Base-by-base conservation (phyloP, 37 sponge, comb jelly and placozoan species). In the Crambe crambe region DNA sequence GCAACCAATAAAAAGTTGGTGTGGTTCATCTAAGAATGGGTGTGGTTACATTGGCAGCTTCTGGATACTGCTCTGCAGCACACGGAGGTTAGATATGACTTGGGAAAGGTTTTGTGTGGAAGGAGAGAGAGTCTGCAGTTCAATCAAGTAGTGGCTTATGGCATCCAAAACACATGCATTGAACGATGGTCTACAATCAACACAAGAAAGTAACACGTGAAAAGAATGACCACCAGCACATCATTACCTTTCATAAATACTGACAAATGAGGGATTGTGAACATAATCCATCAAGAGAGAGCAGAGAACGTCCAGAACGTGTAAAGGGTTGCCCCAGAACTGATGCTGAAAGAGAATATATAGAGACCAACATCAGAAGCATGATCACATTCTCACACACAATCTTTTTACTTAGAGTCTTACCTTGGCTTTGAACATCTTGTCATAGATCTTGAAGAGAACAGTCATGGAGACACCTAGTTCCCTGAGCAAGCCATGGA, bases 361-460 rank as follows among this genome's bases (percentile, higher is more conserved):
- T n/a, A n/a, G n/a, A n/a, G n/a, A n/a, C n/a, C n/a, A n/a, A n/a
- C n/a, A n/a, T n/a, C n/a, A n/a, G n/a, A n/a, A 25, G 20, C 40
- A 2, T 29, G 40, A 36, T 25, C 37, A 3, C 10, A 30, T 71
- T 22, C 29, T 69, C 17, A 40, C 71, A 68, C 42, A 73, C 76
- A 69, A n/a, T 21, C 59, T 18, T 3, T 22, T 22, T 22, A 60
- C 23, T 5, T 22, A 60, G n/a, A 4, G 21, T 12, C 57, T 34
- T 36, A 89, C 93, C 86, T 92, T 95, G 17, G 89, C 83, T 42
- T 91, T 84, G 59, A 88, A 88, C 42, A 95, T 74, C 41, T 61
- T 74, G 68, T 91, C 76, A 40, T 95, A 95, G 56, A 91, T 59
- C 26, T 31, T n/a, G 40, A 89, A 83, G 58, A 95, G 79, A 1